Conservation (phyloP, 2,888 invertebrate species). For the Dendrolimus houi region DNA sequence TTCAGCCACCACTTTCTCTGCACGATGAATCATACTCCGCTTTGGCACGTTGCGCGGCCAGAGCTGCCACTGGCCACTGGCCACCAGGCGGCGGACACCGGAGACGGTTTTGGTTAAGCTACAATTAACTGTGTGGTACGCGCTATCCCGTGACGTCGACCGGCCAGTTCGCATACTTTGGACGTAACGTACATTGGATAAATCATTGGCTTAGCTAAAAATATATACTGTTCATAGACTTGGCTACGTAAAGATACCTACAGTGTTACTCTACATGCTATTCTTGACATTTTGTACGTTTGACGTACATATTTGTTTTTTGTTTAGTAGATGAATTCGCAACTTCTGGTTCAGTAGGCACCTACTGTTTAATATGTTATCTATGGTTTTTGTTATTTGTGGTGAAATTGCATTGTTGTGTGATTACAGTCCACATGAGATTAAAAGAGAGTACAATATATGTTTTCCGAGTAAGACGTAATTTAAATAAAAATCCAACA, state of each 20-base stretch:
- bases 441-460: too few relatives aligned
- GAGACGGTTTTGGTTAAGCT: slow-evolving; percentile 66
- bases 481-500: too few relatives aligned
- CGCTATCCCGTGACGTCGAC: slow-evolving; percentile 64
- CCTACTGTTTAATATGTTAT: too few relatives aligned
- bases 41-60: slow-evolving; percentile 40
- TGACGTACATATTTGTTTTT: slow-evolving; percentile 17
- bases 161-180: slow-evolving; percentile 47
- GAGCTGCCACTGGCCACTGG: slow-evolving; percentile 17
- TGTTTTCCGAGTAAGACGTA: too few relatives aligned
- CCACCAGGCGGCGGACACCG: slow-evolving; percentile 37
- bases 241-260: slow-evolving; percentile 39
- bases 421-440: too few relatives aligned
- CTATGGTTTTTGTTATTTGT: too few relatives aligned
- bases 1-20: slow-evolving; percentile 33
- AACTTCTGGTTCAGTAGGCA: not conserved
- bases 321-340: not conserved
- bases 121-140: slow-evolving; percentile 63
- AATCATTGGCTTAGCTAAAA: slow-evolving; percentile 57
- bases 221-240: slow-evolving; percentile 48
- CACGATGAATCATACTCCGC: slow-evolving; percentile 56
- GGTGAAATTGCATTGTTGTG: too few relatives aligned
- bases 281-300: slow-evolving; percentile 20
- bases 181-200: slow-evolving; percentile 55
- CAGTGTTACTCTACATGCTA: slow-evolving; percentile 25